phyloP scores from a whole-genome alignment of 2,888 invertebrate species.

The Therioaphis trifolii region DNA sequence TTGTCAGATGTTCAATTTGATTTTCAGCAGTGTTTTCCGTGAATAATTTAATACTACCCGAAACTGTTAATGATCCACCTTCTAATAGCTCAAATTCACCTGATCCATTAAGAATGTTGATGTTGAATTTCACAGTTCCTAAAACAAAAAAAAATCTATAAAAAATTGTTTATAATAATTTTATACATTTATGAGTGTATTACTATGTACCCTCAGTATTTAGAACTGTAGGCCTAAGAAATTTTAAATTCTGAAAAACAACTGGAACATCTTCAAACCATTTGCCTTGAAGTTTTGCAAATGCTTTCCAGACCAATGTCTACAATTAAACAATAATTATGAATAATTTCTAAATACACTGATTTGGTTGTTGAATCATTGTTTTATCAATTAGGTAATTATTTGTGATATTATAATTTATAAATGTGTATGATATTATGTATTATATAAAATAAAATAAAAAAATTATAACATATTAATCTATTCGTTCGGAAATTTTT shows the following conservation, averaged over 20 bases:
- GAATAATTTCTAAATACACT: too few species aligned
- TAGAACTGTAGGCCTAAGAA: slow-evolving; percentile 60
- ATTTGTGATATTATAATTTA: too few species aligned
- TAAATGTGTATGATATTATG: background rate
- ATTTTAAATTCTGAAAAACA: slow-evolving; percentile 63
- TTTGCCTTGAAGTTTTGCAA: slow-evolving; percentile 63
- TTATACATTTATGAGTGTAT: too few species aligned
- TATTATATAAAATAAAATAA: background rate
- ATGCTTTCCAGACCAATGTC: slow-evolving; percentile 63
- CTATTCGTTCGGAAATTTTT: background rate
- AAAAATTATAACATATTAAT: too few species aligned
- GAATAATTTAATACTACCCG: slow-evolving; percentile 39
- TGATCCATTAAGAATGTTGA: slow-evolving; percentile 61
- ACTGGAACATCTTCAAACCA: slow-evolving; percentile 63
- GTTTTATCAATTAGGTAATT: too few species aligned
- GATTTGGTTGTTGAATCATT: too few species aligned
- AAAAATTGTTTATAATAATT: too few species aligned
- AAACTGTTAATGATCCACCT: slow-evolving; percentile 47
- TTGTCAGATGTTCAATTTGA: slow-evolving; percentile 25
- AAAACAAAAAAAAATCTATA: slow-evolving; percentile 38
- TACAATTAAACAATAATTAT: slow-evolving; percentile 47
- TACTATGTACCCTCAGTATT: slow-evolving; percentile 41
- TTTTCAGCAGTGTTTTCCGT: background rate
- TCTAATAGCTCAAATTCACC: slow-evolving; percentile 63
- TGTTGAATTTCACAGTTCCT: slow-evolving; percentile 55